Conservation (phyloP, 2,797 vertebrate genomes). For the Cirrhinus mrigala region DNA sequence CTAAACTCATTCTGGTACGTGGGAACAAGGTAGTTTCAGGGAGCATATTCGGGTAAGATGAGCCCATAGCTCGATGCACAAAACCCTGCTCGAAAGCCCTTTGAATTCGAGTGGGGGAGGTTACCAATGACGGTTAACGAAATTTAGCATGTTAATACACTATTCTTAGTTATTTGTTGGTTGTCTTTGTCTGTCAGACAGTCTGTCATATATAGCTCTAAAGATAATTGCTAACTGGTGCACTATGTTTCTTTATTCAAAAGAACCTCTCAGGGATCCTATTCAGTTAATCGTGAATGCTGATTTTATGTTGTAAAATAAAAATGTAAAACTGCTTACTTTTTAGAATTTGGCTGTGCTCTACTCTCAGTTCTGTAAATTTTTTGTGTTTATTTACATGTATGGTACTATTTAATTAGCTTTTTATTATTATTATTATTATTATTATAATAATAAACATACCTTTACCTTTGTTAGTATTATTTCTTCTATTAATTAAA, state of each 20-base stretch:
- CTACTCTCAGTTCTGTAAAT: no score
- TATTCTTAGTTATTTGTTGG: not conserved
- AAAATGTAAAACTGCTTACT: not conserved
- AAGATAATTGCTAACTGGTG: not conserved
- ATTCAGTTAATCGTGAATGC: not conserved
- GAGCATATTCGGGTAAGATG: slow-evolving; percentile 46
- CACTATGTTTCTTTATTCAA: not conserved
- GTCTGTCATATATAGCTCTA: not conserved
- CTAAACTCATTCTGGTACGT: slow-evolving; percentile 67
- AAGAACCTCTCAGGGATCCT: not conserved
- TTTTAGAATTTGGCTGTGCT: not conserved
- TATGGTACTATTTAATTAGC: no score
- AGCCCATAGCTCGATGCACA: not conserved
- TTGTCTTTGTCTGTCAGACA: not conserved
- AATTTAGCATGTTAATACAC: not conserved
- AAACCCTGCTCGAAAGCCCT: not conserved
- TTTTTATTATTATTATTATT: no score
- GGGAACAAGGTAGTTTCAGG: slow-evolving; percentile 68
- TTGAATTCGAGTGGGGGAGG: not conserved
- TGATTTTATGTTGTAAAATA: not conserved
- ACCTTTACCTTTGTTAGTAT: no score
- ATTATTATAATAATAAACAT: no score
- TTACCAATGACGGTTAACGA: slow-evolving; percentile 20
- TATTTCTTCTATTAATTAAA: no score
- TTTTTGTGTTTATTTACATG: no score